Percentiles rank a stretch among this genome's conserved stretches.
Evolutionary conservation across 2,888 invertebrate genomes (phyloP).

Genomic region (Spodoptera littoralis): DNA sequence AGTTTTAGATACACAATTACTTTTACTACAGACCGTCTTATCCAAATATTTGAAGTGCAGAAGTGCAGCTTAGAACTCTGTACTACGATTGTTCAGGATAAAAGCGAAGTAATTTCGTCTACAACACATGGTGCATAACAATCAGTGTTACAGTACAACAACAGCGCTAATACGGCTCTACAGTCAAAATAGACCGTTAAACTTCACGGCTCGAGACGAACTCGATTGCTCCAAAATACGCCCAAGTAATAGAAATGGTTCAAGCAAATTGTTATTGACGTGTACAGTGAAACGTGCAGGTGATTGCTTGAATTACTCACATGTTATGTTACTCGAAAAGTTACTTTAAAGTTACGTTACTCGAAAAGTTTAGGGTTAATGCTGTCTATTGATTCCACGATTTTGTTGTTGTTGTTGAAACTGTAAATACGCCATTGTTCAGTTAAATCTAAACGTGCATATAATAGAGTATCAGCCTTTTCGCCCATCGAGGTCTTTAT

Average conservation of each 20-base stretch:
- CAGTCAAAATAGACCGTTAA: slow-evolving; percentile 76
- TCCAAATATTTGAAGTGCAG: slow-evolving; percentile 22
- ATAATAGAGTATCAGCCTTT: too few species aligned
- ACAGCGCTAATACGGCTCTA: slow-evolving; percentile 64
- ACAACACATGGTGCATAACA: slow-evolving; percentile 51
- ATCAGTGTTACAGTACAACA: slow-evolving; percentile 64
- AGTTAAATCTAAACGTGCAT: too few species aligned
- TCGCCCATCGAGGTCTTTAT: too few species aligned
- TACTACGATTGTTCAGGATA: slow-evolving; percentile 27
- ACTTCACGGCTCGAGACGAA: slow-evolving; percentile 78
- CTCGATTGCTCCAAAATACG: slow-evolving; percentile 60
- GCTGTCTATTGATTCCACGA: too few species aligned
- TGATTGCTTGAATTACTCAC: slow-evolving; percentile 40
- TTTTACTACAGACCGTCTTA: slow-evolving; percentile 3
- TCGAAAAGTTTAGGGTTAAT: slow-evolving; percentile 25
- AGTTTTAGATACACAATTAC: slow-evolving; percentile 1
- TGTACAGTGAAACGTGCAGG: slow-evolving; percentile 53
- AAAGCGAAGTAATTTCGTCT: slow-evolving; percentile 43
- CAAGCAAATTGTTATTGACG: slow-evolving; percentile 73
- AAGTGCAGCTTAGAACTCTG: slow-evolving; percentile 31
- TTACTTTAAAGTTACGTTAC: slow-evolving; percentile 32
- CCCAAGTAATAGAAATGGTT: slow-evolving; percentile 61
- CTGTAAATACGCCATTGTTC: too few species aligned
- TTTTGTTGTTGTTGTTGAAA: too few species aligned
- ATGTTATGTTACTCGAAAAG: slow-evolving; percentile 36